Evolutionary conservation across 2,888 invertebrate genomes (phyloP), one percentile per base, ranked within the genome.

Genomic region (Leptinotarsa haldemani): DNA sequence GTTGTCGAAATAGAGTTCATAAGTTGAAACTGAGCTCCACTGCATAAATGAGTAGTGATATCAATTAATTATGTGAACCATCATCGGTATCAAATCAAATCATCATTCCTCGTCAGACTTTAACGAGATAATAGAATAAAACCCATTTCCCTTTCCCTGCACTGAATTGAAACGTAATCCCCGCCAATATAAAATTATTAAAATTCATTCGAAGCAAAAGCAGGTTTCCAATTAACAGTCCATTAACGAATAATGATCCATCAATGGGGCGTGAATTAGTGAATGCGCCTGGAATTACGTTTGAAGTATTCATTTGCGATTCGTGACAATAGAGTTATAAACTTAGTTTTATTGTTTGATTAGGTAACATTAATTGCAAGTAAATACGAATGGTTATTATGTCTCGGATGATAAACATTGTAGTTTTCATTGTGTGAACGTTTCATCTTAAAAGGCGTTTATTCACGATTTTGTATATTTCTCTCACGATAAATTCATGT

Each of bases 221-320:
- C 72, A 73, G 73, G 66, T 69, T 78, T 78, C 76, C 76, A 77
- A 79, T 77, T 79, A 77, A 76, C 76, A 69, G 72, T 77, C 76
- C 74, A 76, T 77, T 77, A 79, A 76, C 79, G 74, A 79, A 77
- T 75, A 79, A 77, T 71, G 76, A 77, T 76, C 77, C 74, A 74
- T 79, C 79, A 77, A 77, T 76, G 72, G 76, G 74, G 73, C 76
- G 76, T 75, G 73, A 76, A 79, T 77, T 74, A 70, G 68, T 65
- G 75, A 75, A 76, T 75, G 77, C 75, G 63, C 47, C 65, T 63
- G 77, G 76, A 75, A 79, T 77, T 79, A 77, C 77, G 72, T 79
- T 78, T 75, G 73, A 76, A 78, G 75, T 75, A 74, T 75, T 77
- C 75, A 75, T 75, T 78, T 75, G 74, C 58, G 68, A 77, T 65